phyloP scores from a whole-genome alignment of 2,113 vertebrate species.

The Micronisus gabar region DNA sequence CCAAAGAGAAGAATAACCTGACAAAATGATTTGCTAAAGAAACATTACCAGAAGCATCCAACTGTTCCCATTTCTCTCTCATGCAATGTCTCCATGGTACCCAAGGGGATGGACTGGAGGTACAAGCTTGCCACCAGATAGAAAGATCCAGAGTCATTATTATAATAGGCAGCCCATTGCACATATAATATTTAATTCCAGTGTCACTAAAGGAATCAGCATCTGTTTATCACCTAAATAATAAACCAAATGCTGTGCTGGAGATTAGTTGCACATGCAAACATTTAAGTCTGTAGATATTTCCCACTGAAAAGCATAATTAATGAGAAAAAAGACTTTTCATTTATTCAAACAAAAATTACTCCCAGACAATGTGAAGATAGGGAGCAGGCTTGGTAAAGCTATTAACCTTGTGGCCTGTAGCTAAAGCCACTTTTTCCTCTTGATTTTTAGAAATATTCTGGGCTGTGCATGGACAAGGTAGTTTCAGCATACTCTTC shows the following conservation, averaged over 20 bases:
- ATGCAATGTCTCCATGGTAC: background rate
- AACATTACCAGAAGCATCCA: slow-evolving; percentile 6
- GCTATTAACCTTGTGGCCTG: background rate
- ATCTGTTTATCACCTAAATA: background rate
- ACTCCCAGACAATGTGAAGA: background rate
- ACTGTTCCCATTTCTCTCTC: background rate
- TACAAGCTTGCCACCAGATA: background rate
- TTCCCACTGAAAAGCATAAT: background rate
- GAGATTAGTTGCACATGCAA: background rate
- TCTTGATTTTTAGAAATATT: background rate
- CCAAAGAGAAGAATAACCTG: slow-evolving; percentile 42
- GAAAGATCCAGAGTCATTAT: background rate
- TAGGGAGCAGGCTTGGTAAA: background rate
- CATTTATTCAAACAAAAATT: background rate
- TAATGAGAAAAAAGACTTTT: background rate
- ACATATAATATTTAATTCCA: background rate
- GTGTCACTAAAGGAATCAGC: background rate
- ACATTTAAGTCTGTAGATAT: background rate
- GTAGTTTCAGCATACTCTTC: background rate
- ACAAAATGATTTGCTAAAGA: slow-evolving; percentile 17
- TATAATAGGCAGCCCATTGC: background rate
- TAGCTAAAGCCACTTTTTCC: background rate
- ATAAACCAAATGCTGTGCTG: background rate
- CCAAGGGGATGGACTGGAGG: background rate
- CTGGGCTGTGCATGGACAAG: background rate